Evolutionary conservation across 1,140 invertebrate genomes (phyloP), one percentile per base, ranked within the genome.

Genomic region (Drosophila chauvacae): DNA sequence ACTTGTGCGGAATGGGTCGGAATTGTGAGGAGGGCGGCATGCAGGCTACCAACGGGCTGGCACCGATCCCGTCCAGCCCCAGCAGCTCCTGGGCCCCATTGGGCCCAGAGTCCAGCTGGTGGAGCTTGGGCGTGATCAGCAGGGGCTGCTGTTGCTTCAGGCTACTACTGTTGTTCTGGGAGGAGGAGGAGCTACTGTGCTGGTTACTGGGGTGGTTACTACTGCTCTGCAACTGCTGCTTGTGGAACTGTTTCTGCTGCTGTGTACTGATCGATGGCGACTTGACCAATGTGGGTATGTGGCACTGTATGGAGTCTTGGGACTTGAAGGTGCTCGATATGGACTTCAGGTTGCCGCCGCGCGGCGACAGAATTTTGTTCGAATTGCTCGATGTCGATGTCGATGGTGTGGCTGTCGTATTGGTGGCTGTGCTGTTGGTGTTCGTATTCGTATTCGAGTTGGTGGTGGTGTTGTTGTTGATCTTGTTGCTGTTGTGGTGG

Each of bases 11-110:
- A 59, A 93, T 93, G 77, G 92, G 92, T 50, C 92, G 92, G 81
- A 93, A 93, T 75, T 93, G 92, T 77, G 92, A 92, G 53, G 92
- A 88, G 65, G 91, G 91, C 50, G 85, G 90, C 90, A 91, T 91
- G 90, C 91, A 92, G 72, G 91, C 90, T 79, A 91, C 91, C 82
- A 92, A 58, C 56, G 91, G 82, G 55, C 80, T 90, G 60, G 55
- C 84, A 61, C 88, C 84, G 66, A 86, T 87, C 65, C 80, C 88
- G 72, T 86, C 87, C 69, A 88, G 55, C 37, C 84, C 91, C 72
- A 92, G 37, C 63, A 92, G 79, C 71, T 92, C 91, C 33, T 53
- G 72, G 16, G 60, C 64, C n/a, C 90, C 78, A 58, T 77, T 73
- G 7, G n/a, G 53, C 4, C 53, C 33, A 9, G 70, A 66, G 60